Percentiles rank a stretch among this genome's conserved stretches.
Conservation (phyloP, 1,140 invertebrate genomes). For the Aphelenchoides besseyi region DNA sequence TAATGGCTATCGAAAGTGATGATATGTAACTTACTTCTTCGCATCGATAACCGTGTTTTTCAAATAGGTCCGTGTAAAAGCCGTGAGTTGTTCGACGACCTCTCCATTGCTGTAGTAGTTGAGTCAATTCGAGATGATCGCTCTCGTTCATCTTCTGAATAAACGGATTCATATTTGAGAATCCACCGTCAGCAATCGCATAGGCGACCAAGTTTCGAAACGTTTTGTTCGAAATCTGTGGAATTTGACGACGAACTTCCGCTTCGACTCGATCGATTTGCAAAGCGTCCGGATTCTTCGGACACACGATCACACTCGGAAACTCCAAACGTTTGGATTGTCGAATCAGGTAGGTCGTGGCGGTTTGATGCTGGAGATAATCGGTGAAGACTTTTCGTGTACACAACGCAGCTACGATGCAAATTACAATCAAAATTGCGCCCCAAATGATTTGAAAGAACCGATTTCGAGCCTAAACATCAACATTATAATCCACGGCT, state of each 20-base stretch:
- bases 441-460: not conserved
- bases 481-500: no score
- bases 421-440: not conserved
- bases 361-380: not conserved
- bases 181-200: slow-evolving; percentile 6
- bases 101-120: slow-evolving; percentile 25
- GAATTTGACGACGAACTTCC: not conserved
- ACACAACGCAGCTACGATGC: not conserved
- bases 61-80: slow-evolving; percentile 41
- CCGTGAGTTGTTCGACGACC: slow-evolving; percentile 12
- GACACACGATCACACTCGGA: slow-evolving; percentile 12
- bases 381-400: not conserved
- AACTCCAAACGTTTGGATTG: slow-evolving; percentile 7
- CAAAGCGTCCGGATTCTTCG: slow-evolving; percentile 24
- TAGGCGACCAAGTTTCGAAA: not conserved
- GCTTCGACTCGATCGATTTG: not conserved
- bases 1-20: not conserved
- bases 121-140: slow-evolving; percentile 22
- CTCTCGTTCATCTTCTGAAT: not conserved
- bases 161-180: not conserved
- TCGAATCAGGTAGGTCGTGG: not conserved
- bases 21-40: slow-evolving; percentile 28
- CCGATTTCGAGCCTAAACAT: not conserved
- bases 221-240: not conserved
- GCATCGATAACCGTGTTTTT: slow-evolving; percentile 37